Evolutionary conservation across 1,140 invertebrate species (phyloP), one percentile per base, ranked within the genome.

Genomic region (Platorchestia sp.): DNA sequence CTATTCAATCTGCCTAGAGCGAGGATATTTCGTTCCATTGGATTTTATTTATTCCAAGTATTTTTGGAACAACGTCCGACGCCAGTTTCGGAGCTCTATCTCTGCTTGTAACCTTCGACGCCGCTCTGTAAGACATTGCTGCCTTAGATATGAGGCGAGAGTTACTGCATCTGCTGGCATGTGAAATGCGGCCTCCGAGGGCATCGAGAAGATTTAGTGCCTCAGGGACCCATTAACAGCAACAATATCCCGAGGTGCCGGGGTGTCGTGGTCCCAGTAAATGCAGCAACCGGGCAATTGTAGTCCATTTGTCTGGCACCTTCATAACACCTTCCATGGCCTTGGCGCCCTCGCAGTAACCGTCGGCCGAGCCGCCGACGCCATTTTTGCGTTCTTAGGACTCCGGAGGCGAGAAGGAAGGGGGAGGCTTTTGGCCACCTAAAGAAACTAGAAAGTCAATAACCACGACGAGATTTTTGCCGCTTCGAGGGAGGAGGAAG

Each of bases 211-310:
- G 87, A 89, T 89, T 89, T 89, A 89, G 87, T 42, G 87, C 43
- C 87, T 42, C 41, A 42, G 87, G 41, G 87, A 89, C 87, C 87
- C 87, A 89, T 89, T 89, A 89, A 89, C 41, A 89, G 87, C 87
- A 42, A 89, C 87, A 89, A 89, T 89, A 89, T 89, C 87, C 41
- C 43, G 87, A 41, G 87, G 41, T 44, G 87, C n/a, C 87, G 87
- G 43, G 87, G 87, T 89, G 87, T 89, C 87, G 87, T 89, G 43
- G 87, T 44, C 43, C 87, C 87, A 89, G 43, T 89, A 89, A 89
- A 89, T 89, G 87, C 87, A 41, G 87, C 41, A 41, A 27, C 87
- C n/a, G 87, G 87, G 87, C 87, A 89, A 89, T 89, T 44, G 87
- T 44, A 89, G 87, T 44, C 87, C 87, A 89, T 89, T 89, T 89